Conservation (phyloP, 2,113 vertebrate species). For the Tyto alba region DNA sequence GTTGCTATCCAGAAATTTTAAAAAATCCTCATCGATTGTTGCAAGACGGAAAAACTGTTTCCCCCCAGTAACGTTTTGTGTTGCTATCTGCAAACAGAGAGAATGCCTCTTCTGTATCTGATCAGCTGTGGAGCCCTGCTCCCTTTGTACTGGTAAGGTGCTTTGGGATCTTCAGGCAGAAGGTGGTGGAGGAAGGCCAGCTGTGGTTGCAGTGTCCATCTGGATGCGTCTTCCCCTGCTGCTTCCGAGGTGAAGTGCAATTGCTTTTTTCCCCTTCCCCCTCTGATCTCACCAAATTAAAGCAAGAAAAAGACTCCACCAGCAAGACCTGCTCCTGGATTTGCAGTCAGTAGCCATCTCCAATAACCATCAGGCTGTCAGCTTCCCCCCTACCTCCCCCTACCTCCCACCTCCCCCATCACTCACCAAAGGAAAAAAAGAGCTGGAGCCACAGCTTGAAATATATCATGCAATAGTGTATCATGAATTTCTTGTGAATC, state of each 20-base stretch:
- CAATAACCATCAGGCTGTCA: constrained; percentile 73
- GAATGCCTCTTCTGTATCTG: neutral
- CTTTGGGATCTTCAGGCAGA: neutral
- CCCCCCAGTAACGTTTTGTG: accelerated
- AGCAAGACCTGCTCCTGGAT: constrained; percentile 61
- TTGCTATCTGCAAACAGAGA: neutral
- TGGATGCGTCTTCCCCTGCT: neutral
- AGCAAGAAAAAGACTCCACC: constrained; percentile 30
- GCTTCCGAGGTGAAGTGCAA: constrained; percentile 1
- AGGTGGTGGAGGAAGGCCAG: neutral
- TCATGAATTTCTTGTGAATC: constrained; percentile 85
- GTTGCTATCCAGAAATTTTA: neutral
- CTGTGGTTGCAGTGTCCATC: neutral
- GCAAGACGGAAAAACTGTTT: neutral
- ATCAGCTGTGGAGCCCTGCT: neutral
- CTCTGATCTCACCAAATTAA: neutral
- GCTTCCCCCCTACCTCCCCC: constrained; percentile 62
- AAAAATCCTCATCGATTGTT: neutral
- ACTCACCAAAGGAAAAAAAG: constrained; percentile 76
- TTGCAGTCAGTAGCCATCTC: constrained; percentile 76
- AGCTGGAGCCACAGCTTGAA: constrained; percentile 74
- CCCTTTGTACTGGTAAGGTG: accelerated
- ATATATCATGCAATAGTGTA: constrained; percentile 82
- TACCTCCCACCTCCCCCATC: constrained; percentile 70
- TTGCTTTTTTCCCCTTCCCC: constrained; percentile 21